Evolutionary conservation across 2,888 invertebrate species (phyloP).

Genomic region (Sceliomorpha sp.): DNA sequence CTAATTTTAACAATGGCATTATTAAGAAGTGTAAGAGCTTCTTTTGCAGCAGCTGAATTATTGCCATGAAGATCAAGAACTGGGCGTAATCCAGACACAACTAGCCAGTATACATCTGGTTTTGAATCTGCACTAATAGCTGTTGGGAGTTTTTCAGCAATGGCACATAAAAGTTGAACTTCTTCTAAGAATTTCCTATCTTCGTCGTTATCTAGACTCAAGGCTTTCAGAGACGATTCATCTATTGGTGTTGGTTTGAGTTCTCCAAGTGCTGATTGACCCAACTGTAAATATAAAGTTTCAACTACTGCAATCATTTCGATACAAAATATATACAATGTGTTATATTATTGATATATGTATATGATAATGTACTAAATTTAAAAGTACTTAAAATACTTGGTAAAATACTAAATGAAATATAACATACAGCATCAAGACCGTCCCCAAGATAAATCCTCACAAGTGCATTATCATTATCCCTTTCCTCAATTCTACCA

Average conservation of each 20-base stretch:
- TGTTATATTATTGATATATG: too few species aligned
- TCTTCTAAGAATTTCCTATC: slow-evolving; percentile 85
- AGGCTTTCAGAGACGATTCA: slow-evolving; percentile 65
- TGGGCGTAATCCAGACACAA: slow-evolving; percentile 84
- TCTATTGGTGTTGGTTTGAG: slow-evolving; percentile 71
- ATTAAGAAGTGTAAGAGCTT: slow-evolving; percentile 85
- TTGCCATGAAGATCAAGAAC: slow-evolving; percentile 85
- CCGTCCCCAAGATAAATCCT: slow-evolving; percentile 85
- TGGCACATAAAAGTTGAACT: slow-evolving; percentile 83
- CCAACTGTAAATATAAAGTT: slow-evolving; percentile 72
- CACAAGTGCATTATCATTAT: slow-evolving; percentile 84
- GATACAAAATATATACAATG: too few species aligned
- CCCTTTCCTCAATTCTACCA: slow-evolving; percentile 83
- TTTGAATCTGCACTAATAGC: slow-evolving; percentile 82
- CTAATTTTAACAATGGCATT: slow-evolving; percentile 75
- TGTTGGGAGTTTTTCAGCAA: slow-evolving; percentile 82
- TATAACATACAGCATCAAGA: slow-evolving; percentile 83
- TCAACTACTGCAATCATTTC: too few species aligned
- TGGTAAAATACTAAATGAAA: slow-evolving; percentile 1
- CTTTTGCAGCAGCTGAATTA: slow-evolving; percentile 84
- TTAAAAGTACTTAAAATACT: slow-evolving; percentile 2
- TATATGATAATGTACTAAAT: slow-evolving; percentile 7
- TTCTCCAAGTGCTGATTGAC: slow-evolving; percentile 76
- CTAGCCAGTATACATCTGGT: slow-evolving; percentile 86
- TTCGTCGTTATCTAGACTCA: slow-evolving; percentile 80